phyloP scores from a whole-genome alignment of 2,113 vertebrate species.

The Calidris pugnax region DNA sequence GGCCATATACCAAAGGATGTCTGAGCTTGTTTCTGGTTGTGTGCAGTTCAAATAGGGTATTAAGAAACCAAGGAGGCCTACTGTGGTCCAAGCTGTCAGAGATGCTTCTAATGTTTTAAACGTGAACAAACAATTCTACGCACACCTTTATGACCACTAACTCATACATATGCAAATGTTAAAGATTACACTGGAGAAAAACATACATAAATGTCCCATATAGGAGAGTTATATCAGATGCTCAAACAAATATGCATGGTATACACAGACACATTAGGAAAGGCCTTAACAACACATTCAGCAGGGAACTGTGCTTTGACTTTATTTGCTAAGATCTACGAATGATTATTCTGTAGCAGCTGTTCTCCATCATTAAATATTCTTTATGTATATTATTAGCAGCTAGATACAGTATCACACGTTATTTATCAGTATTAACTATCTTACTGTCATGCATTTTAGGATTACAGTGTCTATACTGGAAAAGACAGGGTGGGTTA shows the following conservation, averaged over 20 bases:
- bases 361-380: not conserved
- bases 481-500: conserved; percentile 49
- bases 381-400: not conserved
- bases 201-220: not conserved
- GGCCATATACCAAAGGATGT: not conserved
- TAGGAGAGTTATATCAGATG: not conserved
- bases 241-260: conserved; percentile 19
- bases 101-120: not conserved
- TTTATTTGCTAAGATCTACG: not conserved
- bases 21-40: not conserved
- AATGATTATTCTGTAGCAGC: not conserved
- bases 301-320: not conserved
- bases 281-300: not conserved
- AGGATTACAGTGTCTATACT: not conserved
- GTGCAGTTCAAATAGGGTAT: not conserved
- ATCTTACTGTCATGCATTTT: conserved; percentile 56
- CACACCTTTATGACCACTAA: not conserved
- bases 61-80: not conserved
- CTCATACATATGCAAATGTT: not conserved
- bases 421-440: not conserved
- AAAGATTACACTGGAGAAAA: conserved; percentile 6
- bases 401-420: not conserved
- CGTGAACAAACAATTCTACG: conserved; percentile 7
- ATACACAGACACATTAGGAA: conserved; percentile 56
- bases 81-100: not conserved